These are phyloP conservation scores for Pristionchus arcanus DNA, from an alignment of 2,888 invertebrate genomes.

Conservation along the genomic window DNA sequence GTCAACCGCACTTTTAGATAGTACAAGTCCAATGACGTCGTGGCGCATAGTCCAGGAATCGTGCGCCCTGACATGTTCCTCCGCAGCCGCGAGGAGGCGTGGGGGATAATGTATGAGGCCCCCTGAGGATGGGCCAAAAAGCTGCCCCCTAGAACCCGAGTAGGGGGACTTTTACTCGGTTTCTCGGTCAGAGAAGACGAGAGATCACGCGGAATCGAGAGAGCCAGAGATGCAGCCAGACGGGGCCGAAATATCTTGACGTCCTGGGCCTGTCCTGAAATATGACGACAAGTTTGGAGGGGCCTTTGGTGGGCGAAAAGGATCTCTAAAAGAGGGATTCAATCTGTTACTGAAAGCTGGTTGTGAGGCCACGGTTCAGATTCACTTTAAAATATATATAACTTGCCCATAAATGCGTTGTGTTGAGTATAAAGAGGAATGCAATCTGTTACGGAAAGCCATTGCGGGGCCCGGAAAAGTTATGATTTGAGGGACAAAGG, in stretches of 20 bases:
- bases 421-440: no score
- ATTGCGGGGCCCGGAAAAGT: background rate
- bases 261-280: background rate
- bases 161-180: background rate
- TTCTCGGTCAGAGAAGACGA: background rate
- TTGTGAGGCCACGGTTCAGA: no score
- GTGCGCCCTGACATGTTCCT: background rate
- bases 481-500: background rate
- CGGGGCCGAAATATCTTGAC: background rate
- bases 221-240: background rate
- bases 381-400: no score
- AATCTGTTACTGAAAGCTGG: no score
- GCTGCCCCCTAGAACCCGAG: conserved; percentile 7
- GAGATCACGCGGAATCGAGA: background rate
- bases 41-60: no score
- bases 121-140: background rate
- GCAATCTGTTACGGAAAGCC: background rate
- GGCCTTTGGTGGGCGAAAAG: background rate
- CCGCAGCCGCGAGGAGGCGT: no score
- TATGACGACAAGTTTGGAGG: background rate
- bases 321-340: no score
- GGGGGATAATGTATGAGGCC: background rate
- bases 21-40: no score
- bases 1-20: no score
- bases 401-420: no score